phyloP scores from a whole-genome alignment of 2,113 vertebrate species.

The Toxotes jaculatrix region DNA sequence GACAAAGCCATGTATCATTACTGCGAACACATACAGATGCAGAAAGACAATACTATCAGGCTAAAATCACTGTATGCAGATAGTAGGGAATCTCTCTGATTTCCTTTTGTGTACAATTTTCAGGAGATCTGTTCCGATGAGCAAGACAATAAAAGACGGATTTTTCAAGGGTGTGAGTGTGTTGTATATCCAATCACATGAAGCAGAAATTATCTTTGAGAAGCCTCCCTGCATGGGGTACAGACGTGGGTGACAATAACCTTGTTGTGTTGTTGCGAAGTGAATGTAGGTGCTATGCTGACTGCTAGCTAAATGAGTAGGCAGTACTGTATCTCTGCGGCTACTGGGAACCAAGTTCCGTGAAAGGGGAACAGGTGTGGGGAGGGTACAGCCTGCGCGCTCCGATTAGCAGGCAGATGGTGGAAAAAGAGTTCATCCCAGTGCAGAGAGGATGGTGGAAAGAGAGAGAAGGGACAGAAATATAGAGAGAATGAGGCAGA shows the following conservation, averaged over 20 bases:
- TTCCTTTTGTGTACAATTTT: conserved; percentile 16
- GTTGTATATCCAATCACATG: conserved; percentile 14
- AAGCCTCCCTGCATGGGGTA: conserved; percentile 9
- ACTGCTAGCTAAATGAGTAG: conserved; percentile 47
- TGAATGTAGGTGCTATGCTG: conserved; percentile 32
- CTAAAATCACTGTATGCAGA: not conserved
- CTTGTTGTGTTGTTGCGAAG: conserved; percentile 33
- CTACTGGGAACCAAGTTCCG: conserved; percentile 6
- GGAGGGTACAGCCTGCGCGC: conserved; percentile 10
- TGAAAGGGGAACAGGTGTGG: conserved; percentile 32
- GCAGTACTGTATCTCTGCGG: conserved; percentile 6
- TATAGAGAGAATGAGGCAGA: conserved; percentile 4
- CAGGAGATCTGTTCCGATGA: conserved; percentile 1
- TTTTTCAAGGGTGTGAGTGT: not conserved
- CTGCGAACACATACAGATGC: not conserved
- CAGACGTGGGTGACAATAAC: conserved; percentile 26
- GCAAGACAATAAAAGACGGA: not conserved
- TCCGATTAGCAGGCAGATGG: conserved; percentile 61
- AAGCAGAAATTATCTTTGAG: conserved; percentile 7
- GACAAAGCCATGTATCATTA: conserved; percentile 20
- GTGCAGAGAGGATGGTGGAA: conserved; percentile 12
- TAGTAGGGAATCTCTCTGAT: conserved; percentile 29
- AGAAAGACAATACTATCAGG: not conserved
- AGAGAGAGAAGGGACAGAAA: conserved; percentile 1
- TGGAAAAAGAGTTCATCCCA: conserved; percentile 19